A percentile compares a stretch with the other conserved stretches of the same genome.
Evolutionary conservation across 2,797 vertebrate species (phyloP).

Genomic region (Sus cebifrons): DNA sequence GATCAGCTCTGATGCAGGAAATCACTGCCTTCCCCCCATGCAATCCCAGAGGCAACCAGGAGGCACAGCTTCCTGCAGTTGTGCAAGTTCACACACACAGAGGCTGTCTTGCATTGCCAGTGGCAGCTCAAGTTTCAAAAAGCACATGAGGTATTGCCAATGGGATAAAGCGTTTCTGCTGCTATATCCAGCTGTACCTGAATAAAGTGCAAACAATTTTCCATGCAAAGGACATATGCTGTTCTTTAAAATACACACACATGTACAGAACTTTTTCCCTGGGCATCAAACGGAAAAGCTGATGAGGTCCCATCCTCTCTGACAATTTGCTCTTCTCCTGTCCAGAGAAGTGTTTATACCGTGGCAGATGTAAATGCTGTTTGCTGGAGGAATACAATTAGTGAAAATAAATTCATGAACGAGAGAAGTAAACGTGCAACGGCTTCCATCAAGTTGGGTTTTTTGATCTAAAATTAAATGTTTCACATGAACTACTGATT

Average conservation of each 20-base stretch:
- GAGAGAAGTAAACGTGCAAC: neutral
- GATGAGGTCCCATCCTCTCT: neutral
- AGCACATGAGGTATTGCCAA: accelerated
- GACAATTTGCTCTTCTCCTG: neutral
- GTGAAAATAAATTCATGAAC: neutral
- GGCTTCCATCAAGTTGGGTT: neutral
- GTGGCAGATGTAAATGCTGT: neutral
- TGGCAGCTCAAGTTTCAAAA: accelerated
- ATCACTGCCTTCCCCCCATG: accelerated
- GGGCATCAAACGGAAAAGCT: neutral
- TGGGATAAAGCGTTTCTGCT: neutral
- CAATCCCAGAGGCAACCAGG: neutral
- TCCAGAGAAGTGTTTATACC: neutral
- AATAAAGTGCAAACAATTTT: neutral
- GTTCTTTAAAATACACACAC: neutral
- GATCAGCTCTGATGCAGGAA: accelerated
- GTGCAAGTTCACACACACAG: accelerated
- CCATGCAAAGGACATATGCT: accelerated
- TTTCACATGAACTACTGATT: neutral
- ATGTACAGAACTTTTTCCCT: accelerated
- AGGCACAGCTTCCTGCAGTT: accelerated
- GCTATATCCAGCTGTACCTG: neutral
- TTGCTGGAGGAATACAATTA: neutral
- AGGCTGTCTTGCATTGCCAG: accelerated
- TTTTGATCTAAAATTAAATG: neutral